These are phyloP conservation scores for Cryptotis parvus DNA, from an alignment of 2,113 vertebrate species.

Conservation along the genomic window DNA sequence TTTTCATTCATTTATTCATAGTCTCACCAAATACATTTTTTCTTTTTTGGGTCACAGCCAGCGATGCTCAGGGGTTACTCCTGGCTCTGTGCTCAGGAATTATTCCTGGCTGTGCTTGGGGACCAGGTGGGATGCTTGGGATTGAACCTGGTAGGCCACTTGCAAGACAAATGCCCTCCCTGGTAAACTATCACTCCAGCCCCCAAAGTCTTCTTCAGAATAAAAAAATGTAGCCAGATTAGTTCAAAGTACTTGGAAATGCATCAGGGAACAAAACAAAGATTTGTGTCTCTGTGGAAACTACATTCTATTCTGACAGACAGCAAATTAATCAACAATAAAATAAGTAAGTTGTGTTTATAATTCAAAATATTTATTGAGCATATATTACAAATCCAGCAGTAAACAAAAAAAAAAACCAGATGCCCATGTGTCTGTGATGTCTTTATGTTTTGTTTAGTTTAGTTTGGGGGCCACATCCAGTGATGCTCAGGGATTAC, in stretches of 20 bases:
- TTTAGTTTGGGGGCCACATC: no score
- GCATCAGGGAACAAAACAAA: not conserved
- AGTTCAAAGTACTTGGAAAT: not conserved
- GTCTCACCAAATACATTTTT: not conserved
- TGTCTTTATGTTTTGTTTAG: no score
- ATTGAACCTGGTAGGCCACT: no score
- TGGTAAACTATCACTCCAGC: no score
- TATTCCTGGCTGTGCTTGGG: no score
- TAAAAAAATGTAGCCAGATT: not conserved
- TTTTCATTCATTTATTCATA: not conserved
- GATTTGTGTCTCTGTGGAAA: not conserved
- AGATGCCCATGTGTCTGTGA: not conserved
- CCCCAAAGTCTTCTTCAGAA: no score
- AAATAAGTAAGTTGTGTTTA: not conserved
- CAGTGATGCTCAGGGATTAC: no score
- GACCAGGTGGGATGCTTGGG: no score
- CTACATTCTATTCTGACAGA: not conserved
- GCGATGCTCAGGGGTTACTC: no score
- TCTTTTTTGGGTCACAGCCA: no score
- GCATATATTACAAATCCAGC: not conserved
- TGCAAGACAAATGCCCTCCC: no score
- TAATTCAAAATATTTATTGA: not conserved
- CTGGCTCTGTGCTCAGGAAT: no score
- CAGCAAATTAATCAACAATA: not conserved
- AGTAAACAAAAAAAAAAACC: not conserved